Percentiles rank a stretch among this genome's conserved stretches.
Evolutionary conservation across 1,140 invertebrate species (phyloP).

Genomic region (Hypothenemus hampei): DNA sequence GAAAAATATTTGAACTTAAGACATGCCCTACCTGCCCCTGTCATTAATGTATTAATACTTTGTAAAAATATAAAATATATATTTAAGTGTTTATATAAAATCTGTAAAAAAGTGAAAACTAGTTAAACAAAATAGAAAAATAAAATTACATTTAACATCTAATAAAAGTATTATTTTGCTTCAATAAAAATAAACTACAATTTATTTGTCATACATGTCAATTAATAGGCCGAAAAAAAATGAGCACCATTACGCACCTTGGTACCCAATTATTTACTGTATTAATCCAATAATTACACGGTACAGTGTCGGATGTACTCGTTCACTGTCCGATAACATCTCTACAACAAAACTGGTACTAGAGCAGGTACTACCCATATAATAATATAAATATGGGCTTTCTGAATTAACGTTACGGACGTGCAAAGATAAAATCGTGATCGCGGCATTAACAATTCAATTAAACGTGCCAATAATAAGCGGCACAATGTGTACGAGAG

Average conservation of each 20-base stretch:
- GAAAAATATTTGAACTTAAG: no score
- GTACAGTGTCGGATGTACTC: constrained; percentile 6
- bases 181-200: no score
- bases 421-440: constrained; percentile 4
- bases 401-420: constrained; percentile 13
- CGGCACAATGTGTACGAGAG: no score
- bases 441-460: constrained; percentile 7
- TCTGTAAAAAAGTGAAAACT: no score
- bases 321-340: constrained; percentile 5
- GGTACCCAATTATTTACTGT: background rate
- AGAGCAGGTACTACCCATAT: constrained; percentile 11
- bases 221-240: background rate
- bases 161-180: no score
- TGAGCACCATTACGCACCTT: background rate
- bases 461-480: constrained; percentile 2
- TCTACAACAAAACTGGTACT: constrained; percentile 7
- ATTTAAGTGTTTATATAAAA: no score
- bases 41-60: no score
- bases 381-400: constrained; percentile 10
- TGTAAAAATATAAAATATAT: no score
- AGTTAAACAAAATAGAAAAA: no score
- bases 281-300: constrained; percentile 5
- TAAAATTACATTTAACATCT: no score
- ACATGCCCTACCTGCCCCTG: no score
- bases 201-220: background rate